These are phyloP conservation scores for Camponotus vicinus DNA, from an alignment of 1,140 invertebrate species.

Conservation along the genomic window DNA sequence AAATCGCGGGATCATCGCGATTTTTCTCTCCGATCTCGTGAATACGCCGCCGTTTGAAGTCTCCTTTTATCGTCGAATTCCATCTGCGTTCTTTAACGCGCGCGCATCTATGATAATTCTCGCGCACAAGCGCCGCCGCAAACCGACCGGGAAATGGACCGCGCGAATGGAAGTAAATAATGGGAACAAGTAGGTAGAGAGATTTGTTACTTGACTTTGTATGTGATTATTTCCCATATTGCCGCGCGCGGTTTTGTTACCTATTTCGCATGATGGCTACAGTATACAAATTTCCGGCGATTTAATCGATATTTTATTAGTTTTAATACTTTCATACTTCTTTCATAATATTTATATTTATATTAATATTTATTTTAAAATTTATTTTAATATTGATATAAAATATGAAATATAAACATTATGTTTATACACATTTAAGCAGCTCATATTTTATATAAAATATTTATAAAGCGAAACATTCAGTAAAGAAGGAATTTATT, in stretches of 20 bases:
- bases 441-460: not conserved
- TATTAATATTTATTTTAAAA: no score
- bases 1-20: slow-evolving; percentile 14
- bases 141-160: slow-evolving; percentile 34
- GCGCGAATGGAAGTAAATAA: slow-evolving; percentile 56
- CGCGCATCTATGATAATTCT: slow-evolving; percentile 62
- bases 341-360: not conserved
- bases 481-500: slow-evolving; percentile 5
- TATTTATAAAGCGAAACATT: not conserved
- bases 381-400: not conserved
- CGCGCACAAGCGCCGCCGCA: not conserved
- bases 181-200: not conserved
- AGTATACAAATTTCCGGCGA: slow-evolving; percentile 9
- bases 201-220: slow-evolving; percentile 49
- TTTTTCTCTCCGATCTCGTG: slow-evolving; percentile 43
- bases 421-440: not conserved
- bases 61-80: slow-evolving; percentile 59
- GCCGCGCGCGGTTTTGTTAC: slow-evolving; percentile 15
- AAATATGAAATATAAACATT: not conserved
- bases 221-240: slow-evolving; percentile 21
- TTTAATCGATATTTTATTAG: not conserved
- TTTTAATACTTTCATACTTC: not conserved
- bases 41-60: not conserved
- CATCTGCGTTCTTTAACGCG: slow-evolving; percentile 62
- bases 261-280: slow-evolving; percentile 16